These are phyloP conservation scores for Micromussa lordhowensis DNA, from an alignment of 92 coral and sea anemone species.

Conservation along the genomic window DNA sequence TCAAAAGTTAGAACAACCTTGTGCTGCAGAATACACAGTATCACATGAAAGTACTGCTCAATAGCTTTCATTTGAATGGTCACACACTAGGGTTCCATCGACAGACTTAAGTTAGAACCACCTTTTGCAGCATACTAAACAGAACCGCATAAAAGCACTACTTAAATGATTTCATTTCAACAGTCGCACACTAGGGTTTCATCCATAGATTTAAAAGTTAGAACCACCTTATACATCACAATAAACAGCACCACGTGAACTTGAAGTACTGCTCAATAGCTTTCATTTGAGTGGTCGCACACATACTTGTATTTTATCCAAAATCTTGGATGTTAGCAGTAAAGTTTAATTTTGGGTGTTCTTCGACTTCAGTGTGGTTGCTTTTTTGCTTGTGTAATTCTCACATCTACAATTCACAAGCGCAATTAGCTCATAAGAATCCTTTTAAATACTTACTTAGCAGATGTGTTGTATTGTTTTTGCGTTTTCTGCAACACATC, in stretches of 20 bases:
- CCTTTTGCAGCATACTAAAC: background rate
- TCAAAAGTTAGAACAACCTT: no score
- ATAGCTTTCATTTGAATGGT: background rate
- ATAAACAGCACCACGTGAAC: background rate
- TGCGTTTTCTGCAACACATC: constrained; percentile 81
- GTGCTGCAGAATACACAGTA: background rate
- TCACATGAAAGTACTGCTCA: background rate
- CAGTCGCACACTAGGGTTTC: background rate
- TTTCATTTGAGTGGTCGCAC: background rate
- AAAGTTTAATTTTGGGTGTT: no score
- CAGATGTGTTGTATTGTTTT: constrained; percentile 76
- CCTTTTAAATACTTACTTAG: constrained; percentile 67
- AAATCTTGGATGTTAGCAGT: background rate
- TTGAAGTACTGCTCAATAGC: background rate
- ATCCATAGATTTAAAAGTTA: background rate
- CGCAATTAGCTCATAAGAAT: background rate
- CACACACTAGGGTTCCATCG: background rate
- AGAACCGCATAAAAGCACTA: background rate
- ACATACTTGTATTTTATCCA: background rate
- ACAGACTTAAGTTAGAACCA: background rate
- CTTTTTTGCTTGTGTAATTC: background rate
- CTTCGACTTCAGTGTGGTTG: background rate
- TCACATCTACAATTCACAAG: background rate
- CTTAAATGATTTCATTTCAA: background rate
- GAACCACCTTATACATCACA: background rate